Evolutionary conservation across 2,113 vertebrate species (phyloP).

Genomic region (Dissostichus mawsoni): DNA sequence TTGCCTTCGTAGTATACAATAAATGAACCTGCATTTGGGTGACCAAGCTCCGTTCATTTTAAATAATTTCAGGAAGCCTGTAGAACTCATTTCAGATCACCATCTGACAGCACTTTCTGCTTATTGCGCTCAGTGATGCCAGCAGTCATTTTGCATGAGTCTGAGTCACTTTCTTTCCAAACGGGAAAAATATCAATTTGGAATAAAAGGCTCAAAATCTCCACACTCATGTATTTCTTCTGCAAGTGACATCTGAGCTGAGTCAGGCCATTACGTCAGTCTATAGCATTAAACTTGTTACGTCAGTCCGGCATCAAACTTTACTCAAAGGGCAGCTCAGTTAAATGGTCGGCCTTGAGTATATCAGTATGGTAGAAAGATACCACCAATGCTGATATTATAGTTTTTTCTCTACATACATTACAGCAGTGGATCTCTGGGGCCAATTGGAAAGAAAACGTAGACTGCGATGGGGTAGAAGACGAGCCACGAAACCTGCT

Average conservation of each 20-base stretch:
- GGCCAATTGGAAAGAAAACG: slow-evolving; percentile 34
- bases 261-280: slow-evolving; percentile 34
- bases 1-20: background rate
- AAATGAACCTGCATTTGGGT: slow-evolving; percentile 5
- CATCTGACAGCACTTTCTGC: slow-evolving; percentile 34
- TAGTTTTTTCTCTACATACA: slow-evolving; percentile 27
- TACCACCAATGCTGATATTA: background rate
- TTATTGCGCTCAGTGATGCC: slow-evolving; percentile 37
- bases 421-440: slow-evolving; percentile 20
- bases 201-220: slow-evolving; percentile 34
- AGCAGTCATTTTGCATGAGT: slow-evolving; percentile 35
- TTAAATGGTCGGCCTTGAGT: slow-evolving; percentile 11
- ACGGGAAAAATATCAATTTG: slow-evolving; percentile 43
- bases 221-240: slow-evolving; percentile 32
- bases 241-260: slow-evolving; percentile 32
- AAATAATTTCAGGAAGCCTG: slow-evolving; percentile 13
- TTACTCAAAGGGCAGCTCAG: slow-evolving; percentile 1
- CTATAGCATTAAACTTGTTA: background rate
- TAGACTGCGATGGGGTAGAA: slow-evolving; percentile 38
- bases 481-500: slow-evolving; percentile 71
- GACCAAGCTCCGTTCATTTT: background rate
- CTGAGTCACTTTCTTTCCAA: slow-evolving; percentile 22
- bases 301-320: slow-evolving; percentile 7
- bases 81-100: slow-evolving; percentile 27
- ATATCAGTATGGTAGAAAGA: background rate